Evolutionary conservation across 2,113 vertebrate species (phyloP).

Genomic region (Dasyprocta punctata): DNA sequence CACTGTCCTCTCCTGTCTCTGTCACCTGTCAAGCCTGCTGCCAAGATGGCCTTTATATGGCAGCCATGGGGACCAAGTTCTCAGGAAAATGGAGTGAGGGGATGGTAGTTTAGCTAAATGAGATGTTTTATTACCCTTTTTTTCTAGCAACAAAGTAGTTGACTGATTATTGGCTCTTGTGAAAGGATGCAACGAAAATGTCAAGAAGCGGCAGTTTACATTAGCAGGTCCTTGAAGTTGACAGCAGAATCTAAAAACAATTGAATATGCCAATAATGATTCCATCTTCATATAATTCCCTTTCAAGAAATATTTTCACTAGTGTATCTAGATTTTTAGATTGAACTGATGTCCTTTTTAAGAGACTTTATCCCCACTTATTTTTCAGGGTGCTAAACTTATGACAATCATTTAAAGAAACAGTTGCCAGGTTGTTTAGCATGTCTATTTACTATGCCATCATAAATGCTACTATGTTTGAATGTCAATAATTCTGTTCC

Average conservation of each 20-base stretch:
- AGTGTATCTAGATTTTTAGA: background rate
- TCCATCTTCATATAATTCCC: background rate
- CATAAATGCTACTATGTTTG: background rate
- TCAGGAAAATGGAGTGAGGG: background rate
- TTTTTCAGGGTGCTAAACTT: background rate
- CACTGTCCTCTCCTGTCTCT: accelerated
- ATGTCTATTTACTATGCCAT: background rate
- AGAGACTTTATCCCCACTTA: background rate
- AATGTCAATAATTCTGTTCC: background rate
- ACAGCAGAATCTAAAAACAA: background rate
- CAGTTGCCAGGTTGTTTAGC: background rate
- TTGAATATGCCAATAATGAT: background rate
- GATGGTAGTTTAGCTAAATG: background rate
- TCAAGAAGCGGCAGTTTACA: background rate
- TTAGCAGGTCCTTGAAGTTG: background rate
- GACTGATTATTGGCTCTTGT: background rate
- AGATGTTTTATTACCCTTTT: background rate
- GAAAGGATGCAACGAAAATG: background rate
- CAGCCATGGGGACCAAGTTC: background rate
- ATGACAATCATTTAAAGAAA: background rate
- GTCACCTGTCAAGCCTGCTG: background rate
- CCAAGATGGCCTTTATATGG: background rate
- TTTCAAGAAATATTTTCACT: background rate
- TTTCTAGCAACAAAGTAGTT: background rate
- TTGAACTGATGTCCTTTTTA: background rate